A percentile compares a stretch with the other conserved stretches of the same genome.
phyloP scores from a whole-genome alignment of 1,140 invertebrate species.

The Sycobia sp. region DNA sequence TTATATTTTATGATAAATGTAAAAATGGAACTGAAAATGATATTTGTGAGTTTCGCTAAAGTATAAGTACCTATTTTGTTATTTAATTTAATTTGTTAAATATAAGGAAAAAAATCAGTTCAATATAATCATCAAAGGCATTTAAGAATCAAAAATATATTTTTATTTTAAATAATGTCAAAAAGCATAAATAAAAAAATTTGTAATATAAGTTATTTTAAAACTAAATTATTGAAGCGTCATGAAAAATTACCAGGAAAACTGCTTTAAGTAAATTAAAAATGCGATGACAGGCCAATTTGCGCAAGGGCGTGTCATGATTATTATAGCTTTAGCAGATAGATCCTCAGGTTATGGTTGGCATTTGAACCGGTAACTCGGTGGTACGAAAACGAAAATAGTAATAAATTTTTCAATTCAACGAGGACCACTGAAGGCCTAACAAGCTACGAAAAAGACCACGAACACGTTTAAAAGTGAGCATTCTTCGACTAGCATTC shows the following conservation, averaged over 20 bases:
- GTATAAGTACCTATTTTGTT: too few relatives aligned
- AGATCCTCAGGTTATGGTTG: constrained; percentile 23
- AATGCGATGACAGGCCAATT: constrained; percentile 12
- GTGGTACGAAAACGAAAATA: constrained; percentile 6
- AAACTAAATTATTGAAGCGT: too few relatives aligned
- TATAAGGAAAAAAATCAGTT: too few relatives aligned
- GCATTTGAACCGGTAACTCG: constrained; percentile 26
- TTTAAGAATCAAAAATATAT: too few relatives aligned
- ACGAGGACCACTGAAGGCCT: constrained; percentile 29
- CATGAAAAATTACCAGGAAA: constrained; percentile 12
- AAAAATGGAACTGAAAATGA: too few relatives aligned
- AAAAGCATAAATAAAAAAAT: too few relatives aligned
- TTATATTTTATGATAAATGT: too few relatives aligned
- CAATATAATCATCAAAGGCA: too few relatives aligned
- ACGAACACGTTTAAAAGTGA: constrained; percentile 5
- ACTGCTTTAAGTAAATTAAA: constrained; percentile 2
- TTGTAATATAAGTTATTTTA: too few relatives aligned
- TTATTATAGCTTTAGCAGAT: constrained; percentile 21
- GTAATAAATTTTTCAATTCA: constrained; percentile 4
- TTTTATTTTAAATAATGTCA: too few relatives aligned
- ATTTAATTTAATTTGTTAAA: too few relatives aligned
- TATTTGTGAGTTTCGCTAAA: too few relatives aligned
- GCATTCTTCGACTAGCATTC: constrained; percentile 20
- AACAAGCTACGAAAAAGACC: constrained; percentile 9
- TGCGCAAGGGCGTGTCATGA: constrained; percentile 14